Base-by-base conservation (phyloP, 2,888 invertebrate species). In the Synergus gifuensis region DNA sequence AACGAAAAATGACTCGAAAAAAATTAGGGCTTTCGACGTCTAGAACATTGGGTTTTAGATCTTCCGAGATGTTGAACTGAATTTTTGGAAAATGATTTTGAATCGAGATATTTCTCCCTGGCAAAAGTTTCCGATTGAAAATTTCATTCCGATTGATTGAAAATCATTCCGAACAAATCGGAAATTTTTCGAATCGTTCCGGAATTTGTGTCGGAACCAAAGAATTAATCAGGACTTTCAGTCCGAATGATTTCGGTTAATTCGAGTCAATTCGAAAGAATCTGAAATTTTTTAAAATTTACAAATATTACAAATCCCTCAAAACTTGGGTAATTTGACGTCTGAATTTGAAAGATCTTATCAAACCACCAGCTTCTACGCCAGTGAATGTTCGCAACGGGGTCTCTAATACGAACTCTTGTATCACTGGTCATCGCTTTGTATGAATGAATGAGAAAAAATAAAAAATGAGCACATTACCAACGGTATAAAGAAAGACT, bases 401-500 rank as follows among this genome's bases (percentile, higher is more conserved):
- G 73, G 73, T n/a, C 49, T 36, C 73, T 73, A 73, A 73, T 73
- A 54, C 49, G 54, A 73, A 73, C 73, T 54, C 54, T 73, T 73
- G 73, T 73, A 73, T 73, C 73, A 73, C 49, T 73, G 54, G 54
- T 73, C 73, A 73, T 73, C 73, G 73, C 73, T 73, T 73, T 73
- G 49, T 73, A 73, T 73, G 73, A 73, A 73, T 73, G 73, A 60
- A 60, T 18, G 28, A 73, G 36, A 54, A 73, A 73, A 54, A 73
- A 73, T n/a, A 28, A 73, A 73, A 69, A 73, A 36, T 36, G 54
- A 36, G 36, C n/a, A 73, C 54, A 73, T 73, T 54, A 73, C 54
- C 28, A 73, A 73, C 73, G 49, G 73, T 49, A 73, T 73, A 36
- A 73, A 36, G 73, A 73, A 73, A 73, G 73, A n/a, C 73, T 36